Conservation (phyloP, 2,888 invertebrate species). For the Parelbella ahira region DNA sequence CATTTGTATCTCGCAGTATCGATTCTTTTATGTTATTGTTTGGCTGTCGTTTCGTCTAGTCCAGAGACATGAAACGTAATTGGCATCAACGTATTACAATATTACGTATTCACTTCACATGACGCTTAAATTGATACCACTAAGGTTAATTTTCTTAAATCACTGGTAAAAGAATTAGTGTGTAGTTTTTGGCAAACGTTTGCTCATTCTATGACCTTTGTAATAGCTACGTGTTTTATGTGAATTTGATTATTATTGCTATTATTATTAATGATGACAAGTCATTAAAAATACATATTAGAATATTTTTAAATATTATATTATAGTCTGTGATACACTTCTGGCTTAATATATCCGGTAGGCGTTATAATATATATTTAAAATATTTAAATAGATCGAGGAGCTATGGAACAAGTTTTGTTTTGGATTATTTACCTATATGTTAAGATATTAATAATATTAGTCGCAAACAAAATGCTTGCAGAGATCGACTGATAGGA, state of each 20-base stretch:
- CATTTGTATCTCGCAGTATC: slow-evolving; percentile 72
- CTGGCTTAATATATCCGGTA: no score
- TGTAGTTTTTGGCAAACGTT: slow-evolving; percentile 1
- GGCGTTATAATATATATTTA: no score
- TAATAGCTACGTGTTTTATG: slow-evolving; percentile 13
- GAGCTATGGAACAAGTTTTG: no score
- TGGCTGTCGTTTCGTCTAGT: slow-evolving; percentile 58
- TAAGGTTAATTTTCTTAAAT: slow-evolving; percentile 18
- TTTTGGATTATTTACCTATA: no score
- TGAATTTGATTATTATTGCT: slow-evolving; percentile 7
- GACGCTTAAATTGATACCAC: slow-evolving; percentile 2
- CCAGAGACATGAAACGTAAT: slow-evolving; percentile 61
- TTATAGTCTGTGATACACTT: no score
- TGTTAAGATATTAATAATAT: no score
- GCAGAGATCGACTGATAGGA: no score
- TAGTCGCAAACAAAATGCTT: no score
- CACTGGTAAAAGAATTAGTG: no score
- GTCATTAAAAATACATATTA: no score
- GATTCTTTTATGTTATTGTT: slow-evolving; percentile 76
- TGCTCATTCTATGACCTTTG: slow-evolving; percentile 20
- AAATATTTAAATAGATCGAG: no score
- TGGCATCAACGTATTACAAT: slow-evolving; percentile 39
- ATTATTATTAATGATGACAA: slow-evolving; percentile 4
- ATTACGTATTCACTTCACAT: slow-evolving; percentile 13
- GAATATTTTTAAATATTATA: no score